phyloP scores from a whole-genome alignment of 2,797 vertebrate genomes.

The Rhynchonycteris naso region DNA sequence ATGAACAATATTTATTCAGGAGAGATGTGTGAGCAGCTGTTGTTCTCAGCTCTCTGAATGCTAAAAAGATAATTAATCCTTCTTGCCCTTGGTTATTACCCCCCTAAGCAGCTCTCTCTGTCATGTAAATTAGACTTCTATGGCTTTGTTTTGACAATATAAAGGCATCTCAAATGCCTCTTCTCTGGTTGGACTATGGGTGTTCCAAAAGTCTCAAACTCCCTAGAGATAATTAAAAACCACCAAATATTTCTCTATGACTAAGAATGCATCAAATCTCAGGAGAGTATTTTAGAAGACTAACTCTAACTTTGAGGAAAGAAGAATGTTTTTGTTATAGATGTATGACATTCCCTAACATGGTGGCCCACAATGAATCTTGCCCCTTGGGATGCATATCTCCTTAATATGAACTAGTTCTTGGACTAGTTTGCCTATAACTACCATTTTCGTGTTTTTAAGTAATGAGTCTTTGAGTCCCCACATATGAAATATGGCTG shows the following conservation, averaged over 20 bases:
- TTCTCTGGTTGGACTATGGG: background rate
- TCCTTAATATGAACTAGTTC: background rate
- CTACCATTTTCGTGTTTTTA: background rate
- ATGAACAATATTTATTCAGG: conserved; percentile 1
- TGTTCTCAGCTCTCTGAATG: conserved; percentile 11
- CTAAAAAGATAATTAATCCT: background rate
- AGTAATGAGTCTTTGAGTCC: background rate
- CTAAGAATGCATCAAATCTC: background rate
- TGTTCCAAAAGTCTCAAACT: background rate
- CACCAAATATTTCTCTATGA: background rate
- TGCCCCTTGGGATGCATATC: background rate
- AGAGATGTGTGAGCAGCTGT: background rate
- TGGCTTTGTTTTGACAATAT: background rate
- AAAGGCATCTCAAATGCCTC: background rate
- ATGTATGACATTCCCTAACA: background rate
- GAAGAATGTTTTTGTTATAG: background rate
- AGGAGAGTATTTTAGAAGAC: background rate
- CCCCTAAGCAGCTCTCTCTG: background rate
- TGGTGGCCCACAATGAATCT: background rate
- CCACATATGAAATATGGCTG: background rate
- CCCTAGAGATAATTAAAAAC: background rate
- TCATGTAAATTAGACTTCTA: background rate
- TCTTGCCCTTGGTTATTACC: background rate
- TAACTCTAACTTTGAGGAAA: background rate
- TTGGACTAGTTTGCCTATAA: background rate